A percentile compares a stretch with the other conserved stretches of the same genome.
Evolutionary conservation across 2,113 vertebrate species (phyloP).

Genomic region (Phalacrocorax carbo): DNA sequence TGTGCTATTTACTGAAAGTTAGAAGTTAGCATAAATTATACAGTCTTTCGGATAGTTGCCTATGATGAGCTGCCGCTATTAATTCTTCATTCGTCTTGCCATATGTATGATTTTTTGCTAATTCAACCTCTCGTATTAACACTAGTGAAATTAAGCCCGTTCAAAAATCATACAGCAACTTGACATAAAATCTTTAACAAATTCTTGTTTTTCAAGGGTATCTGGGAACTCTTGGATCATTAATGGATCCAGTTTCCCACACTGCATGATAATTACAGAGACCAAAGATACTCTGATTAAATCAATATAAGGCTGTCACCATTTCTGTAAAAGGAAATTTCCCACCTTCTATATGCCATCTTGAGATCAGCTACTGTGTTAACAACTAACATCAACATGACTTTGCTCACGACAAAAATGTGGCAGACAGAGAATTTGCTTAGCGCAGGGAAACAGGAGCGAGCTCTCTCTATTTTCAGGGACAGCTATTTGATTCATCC

Average conservation of each 20-base stretch:
- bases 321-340: slow-evolving; percentile 13
- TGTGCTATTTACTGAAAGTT: neutral
- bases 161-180: neutral
- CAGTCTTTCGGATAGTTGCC: neutral
- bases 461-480: neutral
- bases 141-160: neutral
- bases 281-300: neutral
- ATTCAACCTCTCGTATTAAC: neutral
- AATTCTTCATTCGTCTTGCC: neutral
- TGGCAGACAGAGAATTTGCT: slow-evolving; percentile 26
- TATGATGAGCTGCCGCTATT: neutral
- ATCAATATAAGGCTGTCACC: slow-evolving; percentile 1
- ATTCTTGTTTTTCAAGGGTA: neutral
- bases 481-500: neutral
- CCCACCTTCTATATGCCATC: slow-evolving; percentile 6
- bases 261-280: neutral
- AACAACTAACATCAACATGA: slow-evolving; percentile 6
- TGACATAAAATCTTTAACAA: slow-evolving; percentile 9
- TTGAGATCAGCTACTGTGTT: slow-evolving; percentile 16
- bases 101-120: neutral
- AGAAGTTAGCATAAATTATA: neutral
- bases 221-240: neutral
- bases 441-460: neutral
- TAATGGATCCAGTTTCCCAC: neutral
- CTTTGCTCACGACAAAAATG: slow-evolving; percentile 12